Percentiles rank a stretch among this genome's conserved stretches.
phyloP scores from a whole-genome alignment of 2,888 invertebrate genomes.

The Callyntrura guangdongensis region DNA sequence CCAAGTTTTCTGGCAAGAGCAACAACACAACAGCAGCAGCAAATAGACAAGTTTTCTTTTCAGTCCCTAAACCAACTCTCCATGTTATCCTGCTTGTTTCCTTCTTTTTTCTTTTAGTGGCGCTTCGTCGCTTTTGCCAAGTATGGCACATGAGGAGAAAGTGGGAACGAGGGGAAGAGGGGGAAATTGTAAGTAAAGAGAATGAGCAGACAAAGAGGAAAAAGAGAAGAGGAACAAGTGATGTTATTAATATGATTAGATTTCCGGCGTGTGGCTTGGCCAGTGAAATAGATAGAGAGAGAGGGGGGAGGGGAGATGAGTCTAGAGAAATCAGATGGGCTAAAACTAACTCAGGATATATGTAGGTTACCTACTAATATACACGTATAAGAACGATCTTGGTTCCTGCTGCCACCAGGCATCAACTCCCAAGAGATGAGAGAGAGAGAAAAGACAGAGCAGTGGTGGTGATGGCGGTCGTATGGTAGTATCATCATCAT shows the following conservation, averaged over 20 bases:
- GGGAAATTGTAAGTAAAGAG: constrained; percentile 12
- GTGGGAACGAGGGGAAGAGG: constrained; percentile 8
- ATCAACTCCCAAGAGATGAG: too few species aligned
- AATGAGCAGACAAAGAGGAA: constrained; percentile 36
- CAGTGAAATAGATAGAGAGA: constrained; percentile 27
- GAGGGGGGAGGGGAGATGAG: background rate
- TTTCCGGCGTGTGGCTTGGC: constrained; percentile 53
- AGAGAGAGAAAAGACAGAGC: too few species aligned
- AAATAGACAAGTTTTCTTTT: constrained; percentile 15
- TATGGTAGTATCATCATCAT: too few species aligned
- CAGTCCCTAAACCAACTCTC: constrained; percentile 6
- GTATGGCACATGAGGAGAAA: background rate
- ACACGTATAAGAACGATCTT: too few species aligned
- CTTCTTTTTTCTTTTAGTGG: background rate
- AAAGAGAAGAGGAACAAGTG: constrained; percentile 44
- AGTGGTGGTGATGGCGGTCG: too few species aligned
- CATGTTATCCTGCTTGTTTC: background rate
- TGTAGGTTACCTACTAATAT: too few species aligned
- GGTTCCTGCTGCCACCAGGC: too few species aligned
- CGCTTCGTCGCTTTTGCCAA: background rate
- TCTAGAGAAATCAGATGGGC: too few species aligned
- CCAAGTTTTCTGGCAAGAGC: constrained; percentile 5
- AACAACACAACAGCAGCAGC: background rate
- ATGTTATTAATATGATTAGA: constrained; percentile 61
- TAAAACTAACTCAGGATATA: too few species aligned